phyloP scores from a whole-genome alignment of 2,888 invertebrate species.

The Orthosia incerta region DNA sequence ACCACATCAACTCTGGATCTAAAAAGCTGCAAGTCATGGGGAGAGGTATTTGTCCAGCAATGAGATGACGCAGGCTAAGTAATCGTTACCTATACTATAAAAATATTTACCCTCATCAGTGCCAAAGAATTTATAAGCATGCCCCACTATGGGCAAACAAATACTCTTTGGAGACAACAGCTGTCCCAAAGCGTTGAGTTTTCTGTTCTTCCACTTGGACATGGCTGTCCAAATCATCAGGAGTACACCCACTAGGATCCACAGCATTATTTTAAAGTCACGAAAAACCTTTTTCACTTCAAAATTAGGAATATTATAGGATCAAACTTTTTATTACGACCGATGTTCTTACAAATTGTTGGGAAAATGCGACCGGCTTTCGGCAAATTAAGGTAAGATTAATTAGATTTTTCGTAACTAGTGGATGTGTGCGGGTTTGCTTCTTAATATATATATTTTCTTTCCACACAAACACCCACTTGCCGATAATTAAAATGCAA shows the following conservation, averaged over 20 bases:
- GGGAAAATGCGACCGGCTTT: too few species aligned
- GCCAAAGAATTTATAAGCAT: constrained; percentile 66
- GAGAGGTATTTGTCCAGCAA: too few species aligned
- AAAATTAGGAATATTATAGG: neutral
- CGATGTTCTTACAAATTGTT: neutral
- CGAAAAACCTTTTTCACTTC: neutral
- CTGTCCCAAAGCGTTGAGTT: constrained; percentile 49
- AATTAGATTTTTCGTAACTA: too few species aligned
- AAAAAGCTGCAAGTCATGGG: too few species aligned
- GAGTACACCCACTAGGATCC: constrained; percentile 29
- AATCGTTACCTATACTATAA: neutral
- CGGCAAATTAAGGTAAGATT: too few species aligned
- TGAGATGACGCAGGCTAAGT: too few species aligned
- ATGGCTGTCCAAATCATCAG: constrained; percentile 52
- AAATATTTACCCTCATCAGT: constrained; percentile 62
- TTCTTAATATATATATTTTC: too few species aligned
- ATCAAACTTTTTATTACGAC: constrained; percentile 5
- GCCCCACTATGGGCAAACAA: constrained; percentile 63
- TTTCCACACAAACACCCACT: too few species aligned
- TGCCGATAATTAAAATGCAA: too few species aligned
- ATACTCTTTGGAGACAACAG: constrained; percentile 47
- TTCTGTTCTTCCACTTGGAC: constrained; percentile 59
- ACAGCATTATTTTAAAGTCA: constrained; percentile 31
- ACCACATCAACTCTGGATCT: too few species aligned
- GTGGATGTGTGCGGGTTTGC: too few species aligned